Percentiles rank a stretch among this genome's conserved stretches.
These are phyloP conservation scores for Anthopleura xanthogrammica DNA, from an alignment of 92 coral and sea anemone species.

Conservation along the genomic window DNA sequence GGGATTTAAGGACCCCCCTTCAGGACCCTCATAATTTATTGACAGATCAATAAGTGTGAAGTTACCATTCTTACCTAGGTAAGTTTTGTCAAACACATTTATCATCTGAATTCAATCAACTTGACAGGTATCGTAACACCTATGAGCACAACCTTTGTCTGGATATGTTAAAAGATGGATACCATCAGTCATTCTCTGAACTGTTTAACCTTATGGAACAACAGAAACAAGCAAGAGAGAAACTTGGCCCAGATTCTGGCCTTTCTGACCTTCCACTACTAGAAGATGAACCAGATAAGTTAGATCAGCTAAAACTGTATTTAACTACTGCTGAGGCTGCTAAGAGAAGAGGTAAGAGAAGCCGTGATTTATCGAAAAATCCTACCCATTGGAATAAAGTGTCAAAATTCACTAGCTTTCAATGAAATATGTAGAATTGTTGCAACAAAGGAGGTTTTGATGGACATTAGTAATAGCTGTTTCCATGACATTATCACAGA, in stretches of 20 bases:
- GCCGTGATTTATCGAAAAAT: too few relatives aligned
- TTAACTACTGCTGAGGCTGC: constrained; percentile 93
- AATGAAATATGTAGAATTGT: too few relatives aligned
- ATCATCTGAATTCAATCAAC: not conserved
- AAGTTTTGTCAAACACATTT: too few relatives aligned
- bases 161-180: constrained; percentile 97
- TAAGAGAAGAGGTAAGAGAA: constrained; percentile 68
- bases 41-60: too few relatives aligned
- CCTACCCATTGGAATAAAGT: not conserved
- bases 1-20: too few relatives aligned
- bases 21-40: too few relatives aligned
- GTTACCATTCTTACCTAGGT: too few relatives aligned
- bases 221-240: constrained; percentile 69
- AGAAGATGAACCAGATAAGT: constrained; percentile 64
- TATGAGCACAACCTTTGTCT: constrained; percentile 96
- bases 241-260: constrained; percentile 83
- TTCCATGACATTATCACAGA: too few relatives aligned
- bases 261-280: constrained; percentile 74
- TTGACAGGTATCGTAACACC: constrained; percentile 80
- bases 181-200: constrained; percentile 93
- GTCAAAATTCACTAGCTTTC: not conserved
- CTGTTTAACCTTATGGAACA: constrained; percentile 83
- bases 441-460: too few relatives aligned
- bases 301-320: constrained; percentile 83
- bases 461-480: too few relatives aligned